Evolutionary conservation across 2,113 vertebrate species (phyloP).

Genomic region (Ifrita kowaldi): DNA sequence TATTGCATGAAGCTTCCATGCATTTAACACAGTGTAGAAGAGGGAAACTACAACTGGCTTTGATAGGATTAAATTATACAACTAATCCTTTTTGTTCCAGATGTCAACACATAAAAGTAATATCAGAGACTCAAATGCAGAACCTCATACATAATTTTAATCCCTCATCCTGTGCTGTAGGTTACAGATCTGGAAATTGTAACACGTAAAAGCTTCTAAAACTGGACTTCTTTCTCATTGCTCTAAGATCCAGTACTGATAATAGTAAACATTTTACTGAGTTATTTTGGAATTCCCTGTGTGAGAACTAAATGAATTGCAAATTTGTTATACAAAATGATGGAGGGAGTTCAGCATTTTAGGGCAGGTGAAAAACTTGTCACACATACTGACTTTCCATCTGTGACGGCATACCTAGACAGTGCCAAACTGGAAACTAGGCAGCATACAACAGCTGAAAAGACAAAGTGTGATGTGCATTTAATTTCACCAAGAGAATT

Average conservation of each 20-base stretch:
- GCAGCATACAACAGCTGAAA: background rate
- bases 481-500: background rate
- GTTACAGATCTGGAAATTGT: background rate
- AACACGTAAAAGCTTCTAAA: background rate
- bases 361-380: background rate
- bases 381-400: background rate
- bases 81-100: constrained; percentile 30
- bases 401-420: background rate
- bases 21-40: background rate
- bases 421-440: background rate
- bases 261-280: background rate
- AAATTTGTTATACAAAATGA: background rate
- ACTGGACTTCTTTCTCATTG: background rate
- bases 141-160: background rate
- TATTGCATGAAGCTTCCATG: background rate
- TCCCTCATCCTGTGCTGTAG: background rate
- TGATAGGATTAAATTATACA: constrained; percentile 41
- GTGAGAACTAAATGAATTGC: background rate
- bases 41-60: background rate
- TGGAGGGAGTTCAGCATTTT: background rate
- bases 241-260: background rate
- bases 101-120: constrained; percentile 10
- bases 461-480: background rate
- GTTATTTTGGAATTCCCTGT: background rate
- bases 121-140: constrained; percentile 1